Evolutionary conservation across 2,797 vertebrate species (phyloP).

Genomic region (Pipistrellus nathusii): DNA sequence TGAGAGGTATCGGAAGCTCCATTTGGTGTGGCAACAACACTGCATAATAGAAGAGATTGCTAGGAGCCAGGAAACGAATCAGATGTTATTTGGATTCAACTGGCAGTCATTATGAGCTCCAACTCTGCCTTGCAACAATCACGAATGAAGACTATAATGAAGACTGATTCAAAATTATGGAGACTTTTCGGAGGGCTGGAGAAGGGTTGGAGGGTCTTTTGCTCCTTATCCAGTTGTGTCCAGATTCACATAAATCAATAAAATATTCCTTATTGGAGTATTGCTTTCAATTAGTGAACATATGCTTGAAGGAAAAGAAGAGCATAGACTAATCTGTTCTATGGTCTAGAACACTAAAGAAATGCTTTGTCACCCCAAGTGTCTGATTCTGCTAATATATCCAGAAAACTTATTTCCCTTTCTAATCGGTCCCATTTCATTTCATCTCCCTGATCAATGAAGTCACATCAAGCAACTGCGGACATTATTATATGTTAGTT

Average conservation of each 20-base stretch:
- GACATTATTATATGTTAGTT: constrained; percentile 39
- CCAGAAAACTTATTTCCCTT: constrained; percentile 46
- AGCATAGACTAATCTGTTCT: constrained; percentile 52
- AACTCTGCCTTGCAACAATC: constrained; percentile 72
- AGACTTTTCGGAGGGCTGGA: constrained; percentile 66
- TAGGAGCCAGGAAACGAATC: constrained; percentile 96
- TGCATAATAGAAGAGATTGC: constrained; percentile 98
- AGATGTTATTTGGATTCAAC: constrained; percentile 96
- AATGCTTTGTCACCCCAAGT: constrained; percentile 62
- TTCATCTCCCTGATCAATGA: constrained; percentile 50
- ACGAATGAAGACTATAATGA: constrained; percentile 66
- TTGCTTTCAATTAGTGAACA: constrained; percentile 74
- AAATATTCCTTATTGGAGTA: constrained; percentile 79
- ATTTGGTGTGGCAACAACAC: constrained; percentile 97
- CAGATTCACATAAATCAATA: constrained; percentile 71
- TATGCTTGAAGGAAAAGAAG: constrained; percentile 52
- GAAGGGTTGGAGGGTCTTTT: constrained; percentile 64
- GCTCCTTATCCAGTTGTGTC: constrained; percentile 69
- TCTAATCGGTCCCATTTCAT: constrained; percentile 47
- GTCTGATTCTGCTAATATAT: constrained; percentile 71
- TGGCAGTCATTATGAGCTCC: constrained; percentile 96
- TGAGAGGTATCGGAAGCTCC: constrained; percentile 96
- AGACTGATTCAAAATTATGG: constrained; percentile 64
- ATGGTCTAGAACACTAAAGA: constrained; percentile 74
- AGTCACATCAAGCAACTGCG: constrained; percentile 37